Base-by-base conservation (phyloP, 2,113 vertebrate genomes). In the Lontra canadensis region DNA sequence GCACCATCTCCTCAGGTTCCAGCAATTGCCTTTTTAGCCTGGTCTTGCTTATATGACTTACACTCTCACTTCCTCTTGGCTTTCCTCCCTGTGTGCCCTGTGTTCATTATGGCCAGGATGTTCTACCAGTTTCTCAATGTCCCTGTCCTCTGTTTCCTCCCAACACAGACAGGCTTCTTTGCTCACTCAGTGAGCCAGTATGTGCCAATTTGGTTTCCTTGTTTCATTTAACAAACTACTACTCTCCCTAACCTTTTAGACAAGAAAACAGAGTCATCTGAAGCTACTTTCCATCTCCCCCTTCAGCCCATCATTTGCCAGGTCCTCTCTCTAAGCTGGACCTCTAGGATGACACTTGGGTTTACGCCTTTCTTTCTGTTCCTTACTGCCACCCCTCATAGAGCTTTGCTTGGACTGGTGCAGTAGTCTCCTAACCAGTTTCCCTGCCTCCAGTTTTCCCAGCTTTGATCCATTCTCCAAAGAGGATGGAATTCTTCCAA, bases 401-500 rank as follows among this genome's bases (percentile, higher is more conserved):
- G 81, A 47, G 39, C 92, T 89, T 88, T 71, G 74, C 93, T 90
- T 92, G 78, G 95, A 93, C 93, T 31, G 0, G 12, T 96, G 96
- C 95, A 94, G 91, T 79, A 67, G 86, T 59, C 61, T 94, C 71
- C 57, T 88, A n/a, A 73, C 36, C 1, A 1, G 65, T 78, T 81
- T 71, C 69, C 86, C 67, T 87, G 92, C 59, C 73, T 97, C 82
- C 39, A 23, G 61, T 92, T 79, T 95, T 84, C 59, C 85, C 84
- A 88, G 88, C 90, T 88, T n/a, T 34, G 21, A 39, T 96, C 83
- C 80, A 39, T 92, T 83, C 74, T 88, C 80, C 69, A 88, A 44
- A 39, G 73, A 89, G 73, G 63, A 71, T 94, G 95, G 92, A 96
- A 87, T 71, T 90, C 95, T 96, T 96, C 94, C 96, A 94, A 18